Percentiles rank a stretch among this genome's conserved stretches.
Conservation (phyloP, 2,888 invertebrate genomes). For the Belgica antarctica region DNA sequence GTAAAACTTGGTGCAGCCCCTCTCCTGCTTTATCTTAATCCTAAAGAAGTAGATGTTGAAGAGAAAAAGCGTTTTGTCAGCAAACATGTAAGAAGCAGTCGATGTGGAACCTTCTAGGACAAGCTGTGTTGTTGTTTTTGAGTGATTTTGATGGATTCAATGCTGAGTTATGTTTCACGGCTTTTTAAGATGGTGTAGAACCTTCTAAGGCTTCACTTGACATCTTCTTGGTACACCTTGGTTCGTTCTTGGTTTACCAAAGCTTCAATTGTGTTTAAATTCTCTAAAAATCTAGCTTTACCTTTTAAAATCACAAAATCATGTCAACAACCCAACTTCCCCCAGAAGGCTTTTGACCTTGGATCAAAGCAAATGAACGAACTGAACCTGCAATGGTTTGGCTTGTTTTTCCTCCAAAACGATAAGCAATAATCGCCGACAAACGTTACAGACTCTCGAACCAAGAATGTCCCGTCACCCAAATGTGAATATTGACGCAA, state of each 20-base stretch:
- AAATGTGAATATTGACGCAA: conserved; percentile 73
- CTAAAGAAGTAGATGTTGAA: conserved; percentile 54
- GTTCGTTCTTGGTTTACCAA: no score
- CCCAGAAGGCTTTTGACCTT: no score
- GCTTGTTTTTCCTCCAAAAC: conserved; percentile 86
- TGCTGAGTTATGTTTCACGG: no score
- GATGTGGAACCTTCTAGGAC: neutral
- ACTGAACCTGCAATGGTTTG: conserved; percentile 73
- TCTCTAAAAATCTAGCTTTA: no score
- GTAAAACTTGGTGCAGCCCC: conserved; percentile 85
- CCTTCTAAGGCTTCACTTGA: no score
- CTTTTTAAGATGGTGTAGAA: no score
- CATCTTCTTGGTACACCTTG: no score
- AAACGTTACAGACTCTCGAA: conserved; percentile 91
- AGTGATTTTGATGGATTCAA: no score
- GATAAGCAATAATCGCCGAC: conserved; percentile 94
- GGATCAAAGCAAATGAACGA: neutral
- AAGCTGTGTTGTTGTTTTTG: no score
- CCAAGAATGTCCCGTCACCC: conserved; percentile 89
- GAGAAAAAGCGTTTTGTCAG: conserved; percentile 16
- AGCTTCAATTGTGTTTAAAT: no score
- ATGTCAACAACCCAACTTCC: no score
- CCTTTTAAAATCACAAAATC: no score
- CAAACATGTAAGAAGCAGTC: neutral
- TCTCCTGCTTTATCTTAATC: conserved; percentile 84